Evolutionary conservation across 1,140 invertebrate genomes (phyloP), one percentile per base, ranked within the genome.

Genomic region (Gonioctena quinquepunctata): DNA sequence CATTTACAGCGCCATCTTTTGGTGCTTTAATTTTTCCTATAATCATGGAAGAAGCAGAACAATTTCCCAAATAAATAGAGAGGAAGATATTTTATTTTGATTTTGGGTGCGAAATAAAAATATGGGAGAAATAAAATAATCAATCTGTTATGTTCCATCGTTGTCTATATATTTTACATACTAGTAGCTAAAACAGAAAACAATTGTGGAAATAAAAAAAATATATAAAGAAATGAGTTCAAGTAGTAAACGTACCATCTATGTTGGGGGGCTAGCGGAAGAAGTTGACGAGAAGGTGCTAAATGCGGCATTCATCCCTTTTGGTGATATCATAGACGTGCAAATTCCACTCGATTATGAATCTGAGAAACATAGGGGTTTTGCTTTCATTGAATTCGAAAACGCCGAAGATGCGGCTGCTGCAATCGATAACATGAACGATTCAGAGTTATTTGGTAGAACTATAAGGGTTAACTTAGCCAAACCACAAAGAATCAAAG

Each of bases 361-460:
- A 84, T 95, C 92, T 67, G 95, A 98, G 83, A 97, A 97, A 80
- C 96, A 99, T 81, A 88, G 96, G 83, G 97, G 97, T 49, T 99
- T 99, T 87, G 96, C 96, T 1, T 99, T 99, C 84, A 92, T 99
- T 75, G 98, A 99, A 86, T 99, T 97, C 87, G 98, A 99, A 87
- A 88, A 89, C 71, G 88, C 90, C 6, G 93, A 96, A 88, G 97
- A 99, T 91, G 97, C 97, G 57, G 91, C 94, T 18, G 94, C 96
- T 60, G 97, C 98, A 27, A 99, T 99, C 81, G 98, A 99, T 85
- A 99, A 99, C 80, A 99, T 99, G 97, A 98, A 99, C 88, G 96
- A 99, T 82, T 94, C 96, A 0, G 98, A 99, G 86, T 85, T 99
- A 16, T 99, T 96, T 89, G 98, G 98, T 0, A 89, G 96, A 73